Base-by-base conservation (phyloP, 2,113 vertebrate species). In the Boulengeromyrus knoepffleri region DNA sequence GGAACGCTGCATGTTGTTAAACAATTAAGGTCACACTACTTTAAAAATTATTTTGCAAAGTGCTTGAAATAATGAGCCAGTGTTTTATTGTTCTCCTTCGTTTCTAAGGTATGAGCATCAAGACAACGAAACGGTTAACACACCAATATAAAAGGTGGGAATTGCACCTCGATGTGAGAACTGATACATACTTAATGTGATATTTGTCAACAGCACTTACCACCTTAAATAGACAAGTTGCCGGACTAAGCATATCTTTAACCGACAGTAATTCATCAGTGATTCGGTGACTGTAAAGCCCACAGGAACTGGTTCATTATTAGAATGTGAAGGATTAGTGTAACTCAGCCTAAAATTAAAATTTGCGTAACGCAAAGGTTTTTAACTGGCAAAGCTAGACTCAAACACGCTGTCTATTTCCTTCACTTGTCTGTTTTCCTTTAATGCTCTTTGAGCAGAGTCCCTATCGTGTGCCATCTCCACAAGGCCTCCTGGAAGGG, bases 401-500 rank as follows among this genome's bases (percentile, higher is more conserved):
- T 36, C 3, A 36, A 74, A 36, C 66, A 74, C 31, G 66, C 10
- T 15, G 8, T 36, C n/a, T 70, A 8, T 70, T 31, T 15, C 8
- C 4, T 31, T 70, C 24, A 27, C 12, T 74, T 9, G 19, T 45
- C 5, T 85, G 46, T n/a, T 88, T 87, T 50, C 53, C 90, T 53
- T 80, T 90, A 17, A 47, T 87, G 50, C n/a, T 88, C 62, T 83
- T 93, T 92, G 24, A 21, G 9, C 83, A 49, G 42, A 10, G 9
- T 2, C 9, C 39, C 15, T 7, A 17, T 46, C 15, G 17, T 0
- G 6, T 24, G 0, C 0, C 21, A 19, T 46, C 36, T 84, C 80
- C 15, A 42, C 17, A 13, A 21, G 80, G 39, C 15, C 36, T 84
- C 42, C 80, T 17, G 36, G 80, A 42, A 42, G 80, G 19, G 3